Base-by-base conservation (phyloP, 2,888 invertebrate genomes). In the Philopedon plagiatum region DNA sequence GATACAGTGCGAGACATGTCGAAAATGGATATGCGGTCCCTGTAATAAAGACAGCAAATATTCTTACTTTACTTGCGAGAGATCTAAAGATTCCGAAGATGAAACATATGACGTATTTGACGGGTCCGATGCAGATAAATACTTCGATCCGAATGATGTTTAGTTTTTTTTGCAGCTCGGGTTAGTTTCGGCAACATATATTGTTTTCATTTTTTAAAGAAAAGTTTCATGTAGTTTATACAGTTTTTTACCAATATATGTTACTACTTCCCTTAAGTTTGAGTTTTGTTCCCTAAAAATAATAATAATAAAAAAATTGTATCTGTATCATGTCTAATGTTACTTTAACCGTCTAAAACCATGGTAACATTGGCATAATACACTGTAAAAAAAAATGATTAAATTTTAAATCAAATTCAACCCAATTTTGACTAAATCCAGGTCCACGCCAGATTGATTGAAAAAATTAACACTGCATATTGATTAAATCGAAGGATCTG, bases 61-160 rank as follows among this genome's bases (percentile, higher is more conserved):
- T 32, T 29, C n/a, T n/a, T n/a, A n/a, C 46, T 51, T 63, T 26
- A 51, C 15, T 46, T 63, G 63, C 63, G 32, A 51, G 63, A 18
- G 63, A 46, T 63, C 49, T 51, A 32, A 63, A 32, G 63, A 63
- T 49, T 63, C 63, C 13, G 63, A 63, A 51, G n/a, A n/a, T n/a
- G 37, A 51, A 19, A 26, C 15, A 49, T 46, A 32, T 63, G 63
- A 49, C 26, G 51, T 63, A 49, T 63, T 46, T 51, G 63, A 63
- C 49, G 49, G 29, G 29, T 63, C 63, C 21, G 63, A 63, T 63
- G 63, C 51, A 63, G 63, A 63, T 63, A 63, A 23, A n/a, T n/a
- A 51, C 63, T 63, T 63, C 46, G 63, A 63, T 51, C 63, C 49
- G 29, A 49, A 63, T 63, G 60, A 60, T 60, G 41, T 60, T 60